A percentile compares a stretch with the other conserved stretches of the same genome.
Conservation (phyloP, 2,888 invertebrate species). For the Tyria jacobaeae region DNA sequence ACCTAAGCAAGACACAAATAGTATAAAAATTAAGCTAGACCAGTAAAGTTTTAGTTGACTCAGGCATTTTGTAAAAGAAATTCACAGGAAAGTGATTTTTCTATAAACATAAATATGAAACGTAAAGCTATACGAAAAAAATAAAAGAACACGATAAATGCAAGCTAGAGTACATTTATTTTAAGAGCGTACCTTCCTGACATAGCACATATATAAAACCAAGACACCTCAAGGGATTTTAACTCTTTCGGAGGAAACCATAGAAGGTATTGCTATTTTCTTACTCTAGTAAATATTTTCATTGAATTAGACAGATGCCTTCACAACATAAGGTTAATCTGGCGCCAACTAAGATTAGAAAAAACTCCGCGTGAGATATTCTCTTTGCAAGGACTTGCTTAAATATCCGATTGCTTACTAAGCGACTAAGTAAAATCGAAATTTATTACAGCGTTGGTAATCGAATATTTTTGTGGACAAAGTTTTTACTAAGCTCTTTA, state of each 20-base stretch:
- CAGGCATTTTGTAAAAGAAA: no score
- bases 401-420: neutral
- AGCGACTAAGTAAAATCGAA: no score
- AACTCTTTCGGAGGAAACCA: neutral
- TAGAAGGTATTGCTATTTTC: neutral
- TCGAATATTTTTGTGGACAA: no score
- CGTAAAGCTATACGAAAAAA: neutral
- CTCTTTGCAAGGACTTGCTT: neutral
- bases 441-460: no score
- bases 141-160: neutral
- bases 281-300: neutral
- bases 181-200: neutral
- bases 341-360: slow-evolving; percentile 18
- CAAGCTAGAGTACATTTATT: neutral
- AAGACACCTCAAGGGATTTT: slow-evolving; percentile 6
- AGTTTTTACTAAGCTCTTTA: no score
- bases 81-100: no score
- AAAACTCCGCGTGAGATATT: slow-evolving; percentile 12
- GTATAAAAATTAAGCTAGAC: no score
- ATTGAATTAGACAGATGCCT: slow-evolving; percentile 18
- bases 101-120: no score
- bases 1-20: no score
- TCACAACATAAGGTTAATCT: slow-evolving; percentile 22
- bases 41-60: no score
- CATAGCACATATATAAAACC: neutral